Base-by-base conservation (phyloP, 2,113 vertebrate species). In the Epinephelus cyanopodus region DNA sequence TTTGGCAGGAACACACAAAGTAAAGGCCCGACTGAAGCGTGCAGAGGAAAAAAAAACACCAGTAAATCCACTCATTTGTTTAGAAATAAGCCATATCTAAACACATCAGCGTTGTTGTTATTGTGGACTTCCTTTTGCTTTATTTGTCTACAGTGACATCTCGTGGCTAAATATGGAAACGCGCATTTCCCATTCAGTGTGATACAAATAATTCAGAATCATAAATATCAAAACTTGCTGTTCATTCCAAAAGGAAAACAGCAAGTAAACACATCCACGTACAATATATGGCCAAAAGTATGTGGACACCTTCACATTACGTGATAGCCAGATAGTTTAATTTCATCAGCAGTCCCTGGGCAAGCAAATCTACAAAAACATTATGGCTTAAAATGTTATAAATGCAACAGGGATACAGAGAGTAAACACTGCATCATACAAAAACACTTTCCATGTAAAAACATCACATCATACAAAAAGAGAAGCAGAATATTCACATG, bases 111-210 rank as follows among this genome's bases (percentile, higher is more conserved):
- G 53, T 60, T 42, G 62, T 61, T 81, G 53, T 63, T 37, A 58
- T 61, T 81, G 66, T 76, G 61, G 25, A 77, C 82, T 81, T 82
- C 86, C 75, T 84, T 81, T 72, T 54, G n/a, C 29, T 77, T 45
- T 25, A 45, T 77, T 75, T 84, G 87, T 79, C 68, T 74, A 73
- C 78, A 91, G 90, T 61, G 93, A 86, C 92, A 88, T 21, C 88
- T 17, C 70, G 90, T 86, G 94, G 91, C 5, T 3, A 37, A 0
- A 74, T 53, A 1, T 48, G 48, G 50, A 57, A 64, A 69, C 18
- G 3, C 73, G 17, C 4, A 19, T 2, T 29, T 27, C 15, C 10
- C 12, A 19, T 14, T 21, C 12, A 4, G 7, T 23, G 17, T 19
- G 9, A 45, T 56, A 18, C n/a, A 37, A 50, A 48, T 23, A n/a